Conservation (phyloP, 2,888 invertebrate species). For the Nebria brevicollis region DNA sequence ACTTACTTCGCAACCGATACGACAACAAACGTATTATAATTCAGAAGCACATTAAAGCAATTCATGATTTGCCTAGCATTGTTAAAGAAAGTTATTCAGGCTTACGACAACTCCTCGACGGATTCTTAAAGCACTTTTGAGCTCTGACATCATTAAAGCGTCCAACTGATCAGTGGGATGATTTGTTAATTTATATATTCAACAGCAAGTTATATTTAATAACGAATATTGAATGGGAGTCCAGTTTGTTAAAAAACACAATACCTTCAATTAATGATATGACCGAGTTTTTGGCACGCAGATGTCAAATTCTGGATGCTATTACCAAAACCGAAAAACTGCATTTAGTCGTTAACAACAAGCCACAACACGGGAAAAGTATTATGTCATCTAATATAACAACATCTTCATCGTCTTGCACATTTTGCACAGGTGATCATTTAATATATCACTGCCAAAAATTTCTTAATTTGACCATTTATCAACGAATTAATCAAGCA, state of each 20-base stretch:
- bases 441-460: slow-evolving; percentile 14
- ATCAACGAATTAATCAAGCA: neutral
- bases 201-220: too few relatives aligned
- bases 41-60: too few relatives aligned
- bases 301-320: slow-evolving; percentile 48
- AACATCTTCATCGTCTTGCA: neutral
- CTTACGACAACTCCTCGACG: too few relatives aligned
- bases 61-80: too few relatives aligned
- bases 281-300: slow-evolving; percentile 47
- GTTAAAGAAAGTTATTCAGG: too few relatives aligned
- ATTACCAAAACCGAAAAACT: slow-evolving; percentile 4
- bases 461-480: slow-evolving; percentile 6
- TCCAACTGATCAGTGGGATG: slow-evolving; percentile 51
- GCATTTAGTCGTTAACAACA: neutral
- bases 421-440: neutral
- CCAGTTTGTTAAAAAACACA: slow-evolving; percentile 10
- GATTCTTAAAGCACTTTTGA: too few relatives aligned
- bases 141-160: slow-evolving; percentile 50
- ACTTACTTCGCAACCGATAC: too few relatives aligned
- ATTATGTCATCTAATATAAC: neutral
- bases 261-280: slow-evolving; percentile 46
- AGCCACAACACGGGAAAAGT: neutral
- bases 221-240: slow-evolving; percentile 48
- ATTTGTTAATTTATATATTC: slow-evolving; percentile 18
- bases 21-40: too few relatives aligned